Conservation (phyloP, 2,797 vertebrate genomes). For the Sebastes kiyomatsui region DNA sequence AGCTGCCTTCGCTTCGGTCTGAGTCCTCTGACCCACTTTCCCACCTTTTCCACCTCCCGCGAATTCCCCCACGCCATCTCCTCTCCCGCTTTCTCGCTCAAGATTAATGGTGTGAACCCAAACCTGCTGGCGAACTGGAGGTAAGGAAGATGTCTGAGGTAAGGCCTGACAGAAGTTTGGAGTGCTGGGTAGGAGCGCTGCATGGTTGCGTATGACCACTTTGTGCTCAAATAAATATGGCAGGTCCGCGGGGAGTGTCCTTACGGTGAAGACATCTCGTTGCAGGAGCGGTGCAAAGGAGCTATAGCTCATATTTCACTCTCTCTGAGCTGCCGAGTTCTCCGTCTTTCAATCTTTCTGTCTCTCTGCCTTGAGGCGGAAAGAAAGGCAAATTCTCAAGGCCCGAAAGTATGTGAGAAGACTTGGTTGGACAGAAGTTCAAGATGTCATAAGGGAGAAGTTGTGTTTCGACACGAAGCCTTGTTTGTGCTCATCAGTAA, state of each 20-base stretch:
- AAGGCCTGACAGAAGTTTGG: slow-evolving; percentile 67
- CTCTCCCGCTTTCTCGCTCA: slow-evolving; percentile 61
- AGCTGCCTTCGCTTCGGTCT: slow-evolving; percentile 84
- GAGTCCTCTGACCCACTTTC: slow-evolving; percentile 86
- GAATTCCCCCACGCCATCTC: slow-evolving; percentile 50
- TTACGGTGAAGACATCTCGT: slow-evolving; percentile 62
- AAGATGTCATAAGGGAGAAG: slow-evolving; percentile 81
- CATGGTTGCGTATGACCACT: slow-evolving; percentile 34
- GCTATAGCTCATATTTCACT: slow-evolving; percentile 79
- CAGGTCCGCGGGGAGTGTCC: slow-evolving; percentile 58
- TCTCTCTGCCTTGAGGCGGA: slow-evolving; percentile 68
- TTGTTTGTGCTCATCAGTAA: slow-evolving; percentile 86
- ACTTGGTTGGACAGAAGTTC: slow-evolving; percentile 83
- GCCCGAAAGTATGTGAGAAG: slow-evolving; percentile 82
- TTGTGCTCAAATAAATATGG: slow-evolving; percentile 62
- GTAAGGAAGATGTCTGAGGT: slow-evolving; percentile 67
- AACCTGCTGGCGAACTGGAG: slow-evolving; percentile 79
- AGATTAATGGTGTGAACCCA: slow-evolving; percentile 83
- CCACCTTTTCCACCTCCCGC: slow-evolving; percentile 67
- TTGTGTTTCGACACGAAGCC: slow-evolving; percentile 83
- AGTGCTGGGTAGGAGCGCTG: slow-evolving; percentile 19
- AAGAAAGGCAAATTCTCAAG: slow-evolving; percentile 74
- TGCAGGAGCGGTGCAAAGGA: slow-evolving; percentile 32
- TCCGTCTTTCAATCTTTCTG: slow-evolving; percentile 72
- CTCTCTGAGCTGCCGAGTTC: slow-evolving; percentile 61